Percentiles rank a stretch among this genome's conserved stretches.
phyloP scores from a whole-genome alignment of 2,113 vertebrate species.

The Siniperca knerii region DNA sequence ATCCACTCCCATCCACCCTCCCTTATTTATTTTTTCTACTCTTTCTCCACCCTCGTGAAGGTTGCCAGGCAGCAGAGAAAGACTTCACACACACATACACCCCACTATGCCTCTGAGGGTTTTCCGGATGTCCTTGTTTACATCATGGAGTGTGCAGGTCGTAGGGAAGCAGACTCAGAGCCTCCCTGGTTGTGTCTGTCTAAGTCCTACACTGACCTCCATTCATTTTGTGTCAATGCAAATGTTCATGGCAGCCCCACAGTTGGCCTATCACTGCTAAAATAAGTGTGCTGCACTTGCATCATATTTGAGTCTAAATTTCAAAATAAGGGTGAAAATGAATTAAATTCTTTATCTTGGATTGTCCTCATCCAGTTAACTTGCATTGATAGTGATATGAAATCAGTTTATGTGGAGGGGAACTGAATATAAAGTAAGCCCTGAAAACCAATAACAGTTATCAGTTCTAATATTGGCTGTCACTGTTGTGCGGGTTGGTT shows the following conservation, averaged over 20 bases:
- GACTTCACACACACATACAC: constrained; percentile 79
- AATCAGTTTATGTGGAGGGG: not conserved
- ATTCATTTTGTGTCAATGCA: constrained; percentile 58
- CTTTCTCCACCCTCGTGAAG: constrained; percentile 68
- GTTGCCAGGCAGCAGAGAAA: constrained; percentile 83
- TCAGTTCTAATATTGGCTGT: constrained; percentile 35
- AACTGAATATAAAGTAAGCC: not conserved
- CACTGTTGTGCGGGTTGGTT: constrained; percentile 44
- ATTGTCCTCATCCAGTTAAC: not conserved
- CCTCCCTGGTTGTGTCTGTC: constrained; percentile 64
- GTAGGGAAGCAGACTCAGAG: constrained; percentile 66
- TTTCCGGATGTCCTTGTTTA: constrained; percentile 85
- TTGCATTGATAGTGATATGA: not conserved
- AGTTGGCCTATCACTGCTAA: constrained; percentile 2
- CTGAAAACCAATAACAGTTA: constrained; percentile 9
- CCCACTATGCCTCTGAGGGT: constrained; percentile 79
- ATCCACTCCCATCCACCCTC: constrained; percentile 65
- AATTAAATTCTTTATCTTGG: not conserved
- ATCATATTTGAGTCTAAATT: not conserved
- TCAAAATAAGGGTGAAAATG: not conserved
- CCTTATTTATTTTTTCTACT: constrained; percentile 42
- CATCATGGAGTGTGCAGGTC: constrained; percentile 78
- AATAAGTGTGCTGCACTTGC: not conserved
- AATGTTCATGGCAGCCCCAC: constrained; percentile 20
- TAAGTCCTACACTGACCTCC: constrained; percentile 61